Evolutionary conservation across 2,888 invertebrate genomes (phyloP).

Genomic region (Allygus modestus): DNA sequence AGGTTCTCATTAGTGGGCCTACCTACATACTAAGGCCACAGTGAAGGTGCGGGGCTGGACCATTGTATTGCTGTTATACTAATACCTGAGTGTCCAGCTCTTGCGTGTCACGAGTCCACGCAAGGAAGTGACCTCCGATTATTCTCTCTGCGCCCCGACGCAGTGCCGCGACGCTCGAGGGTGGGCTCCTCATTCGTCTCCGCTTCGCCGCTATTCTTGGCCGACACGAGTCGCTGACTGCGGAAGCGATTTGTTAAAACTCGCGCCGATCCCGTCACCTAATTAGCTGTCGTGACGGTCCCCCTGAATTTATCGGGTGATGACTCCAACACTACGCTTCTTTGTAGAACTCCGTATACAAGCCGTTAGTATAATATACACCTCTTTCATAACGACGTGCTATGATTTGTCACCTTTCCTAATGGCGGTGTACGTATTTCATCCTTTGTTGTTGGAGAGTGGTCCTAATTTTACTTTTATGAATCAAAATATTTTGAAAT

Average conservation of each 20-base stretch:
- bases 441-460: background rate
- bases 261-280: conserved; percentile 53
- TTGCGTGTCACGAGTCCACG: no score
- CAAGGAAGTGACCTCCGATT: no score
- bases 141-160: background rate
- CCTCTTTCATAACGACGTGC: background rate
- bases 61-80: no score
- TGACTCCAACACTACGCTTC: conserved; percentile 3
- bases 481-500: conserved; percentile 7
- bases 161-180: background rate
- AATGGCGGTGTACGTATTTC: conserved; percentile 6
- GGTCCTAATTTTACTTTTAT: background rate
- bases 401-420: conserved; percentile 8
- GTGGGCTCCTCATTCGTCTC: conserved; percentile 8
- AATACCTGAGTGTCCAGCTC: no score
- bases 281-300: conserved; percentile 58
- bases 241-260: conserved; percentile 59
- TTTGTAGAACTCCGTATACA: conserved; percentile 6
- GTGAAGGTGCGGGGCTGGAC: no score
- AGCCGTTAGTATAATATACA: conserved; percentile 21
- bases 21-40: no score
- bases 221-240: conserved; percentile 51
- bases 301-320: conserved; percentile 39
- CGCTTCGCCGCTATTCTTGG: conserved; percentile 35
- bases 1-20: no score